These are phyloP conservation scores for Liparis tanakae DNA, from an alignment of 2,797 vertebrate genomes.

Conservation along the genomic window DNA sequence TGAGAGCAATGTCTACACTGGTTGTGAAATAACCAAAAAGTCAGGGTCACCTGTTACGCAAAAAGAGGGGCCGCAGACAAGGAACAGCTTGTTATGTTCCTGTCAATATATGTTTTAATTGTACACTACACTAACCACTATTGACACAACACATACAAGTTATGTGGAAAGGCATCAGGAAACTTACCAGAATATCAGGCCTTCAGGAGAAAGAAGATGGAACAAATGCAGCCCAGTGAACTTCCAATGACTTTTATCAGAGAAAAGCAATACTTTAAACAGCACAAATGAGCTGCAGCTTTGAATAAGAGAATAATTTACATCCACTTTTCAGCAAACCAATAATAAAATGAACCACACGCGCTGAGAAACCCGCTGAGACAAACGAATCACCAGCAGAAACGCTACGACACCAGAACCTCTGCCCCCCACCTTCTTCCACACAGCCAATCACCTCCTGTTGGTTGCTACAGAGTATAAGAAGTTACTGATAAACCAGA, in stretches of 20 bases:
- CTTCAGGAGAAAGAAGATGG: slow-evolving; percentile 12
- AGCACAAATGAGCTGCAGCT: not conserved
- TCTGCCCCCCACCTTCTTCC: slow-evolving; percentile 20
- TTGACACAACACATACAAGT: not conserved
- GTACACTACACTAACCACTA: not conserved
- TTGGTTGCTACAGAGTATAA: slow-evolving; percentile 46
- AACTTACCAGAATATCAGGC: slow-evolving; percentile 61
- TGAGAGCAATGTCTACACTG: not conserved
- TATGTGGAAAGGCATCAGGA: not conserved
- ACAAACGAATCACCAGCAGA: slow-evolving; percentile 27
- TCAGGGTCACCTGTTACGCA: slow-evolving; percentile 23
- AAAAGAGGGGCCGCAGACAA: slow-evolving; percentile 8
- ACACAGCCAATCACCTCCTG: slow-evolving; percentile 63
- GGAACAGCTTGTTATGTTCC: slow-evolving; percentile 21
- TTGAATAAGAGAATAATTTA: not conserved
- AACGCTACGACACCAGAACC: not conserved
- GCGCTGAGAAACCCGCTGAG: not conserved
- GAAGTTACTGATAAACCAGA: slow-evolving; percentile 80
- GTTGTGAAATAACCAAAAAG: slow-evolving; percentile 36
- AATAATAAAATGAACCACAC: slow-evolving; percentile 8
- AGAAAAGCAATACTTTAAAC: not conserved
- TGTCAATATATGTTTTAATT: slow-evolving; percentile 6
- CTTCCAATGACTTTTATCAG: not conserved
- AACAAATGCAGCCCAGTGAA: slow-evolving; percentile 8
- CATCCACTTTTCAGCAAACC: not conserved